Conservation (phyloP, 2,797 vertebrate genomes). For the Perodicticus potto region DNA sequence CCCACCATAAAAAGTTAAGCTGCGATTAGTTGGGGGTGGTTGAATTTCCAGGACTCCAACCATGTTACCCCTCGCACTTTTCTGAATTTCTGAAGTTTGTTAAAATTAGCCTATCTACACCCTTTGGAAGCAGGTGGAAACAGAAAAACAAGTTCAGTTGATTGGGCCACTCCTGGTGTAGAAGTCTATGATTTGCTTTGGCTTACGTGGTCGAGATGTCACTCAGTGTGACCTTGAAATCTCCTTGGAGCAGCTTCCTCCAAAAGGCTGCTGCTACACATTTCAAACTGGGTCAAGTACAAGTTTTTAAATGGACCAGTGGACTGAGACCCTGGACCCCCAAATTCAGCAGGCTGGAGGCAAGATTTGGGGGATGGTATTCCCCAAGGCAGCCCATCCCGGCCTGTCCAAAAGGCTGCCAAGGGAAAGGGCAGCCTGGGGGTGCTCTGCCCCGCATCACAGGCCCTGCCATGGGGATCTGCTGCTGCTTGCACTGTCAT, state of each 20-base stretch:
- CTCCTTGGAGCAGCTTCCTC: slow-evolving; percentile 30
- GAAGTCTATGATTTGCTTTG: not conserved
- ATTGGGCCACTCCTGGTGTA: not conserved
- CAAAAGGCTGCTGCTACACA: not conserved
- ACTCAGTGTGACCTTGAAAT: not conserved
- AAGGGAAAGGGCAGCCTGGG: not conserved
- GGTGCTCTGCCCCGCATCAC: accelerated
- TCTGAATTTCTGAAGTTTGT: not conserved
- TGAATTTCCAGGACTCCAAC: not conserved
- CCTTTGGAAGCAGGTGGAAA: not conserved
- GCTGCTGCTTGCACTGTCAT: not conserved
- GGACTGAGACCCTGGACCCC: not conserved
- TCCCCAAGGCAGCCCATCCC: not conserved
- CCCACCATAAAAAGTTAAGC: not conserved
- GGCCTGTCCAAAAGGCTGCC: not conserved
- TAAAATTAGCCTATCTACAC: not conserved
- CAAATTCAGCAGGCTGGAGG: accelerated
- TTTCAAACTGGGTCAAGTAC: not conserved
- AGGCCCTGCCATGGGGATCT: not conserved
- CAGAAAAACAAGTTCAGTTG: not conserved
- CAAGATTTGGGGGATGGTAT: not conserved
- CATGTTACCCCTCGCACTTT: not conserved
- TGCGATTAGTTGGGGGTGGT: not conserved
- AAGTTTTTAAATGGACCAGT: not conserved
- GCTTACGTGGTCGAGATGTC: not conserved